Evolutionary conservation across 2,113 vertebrate genomes (phyloP).

Genomic region (Corvus cornix): DNA sequence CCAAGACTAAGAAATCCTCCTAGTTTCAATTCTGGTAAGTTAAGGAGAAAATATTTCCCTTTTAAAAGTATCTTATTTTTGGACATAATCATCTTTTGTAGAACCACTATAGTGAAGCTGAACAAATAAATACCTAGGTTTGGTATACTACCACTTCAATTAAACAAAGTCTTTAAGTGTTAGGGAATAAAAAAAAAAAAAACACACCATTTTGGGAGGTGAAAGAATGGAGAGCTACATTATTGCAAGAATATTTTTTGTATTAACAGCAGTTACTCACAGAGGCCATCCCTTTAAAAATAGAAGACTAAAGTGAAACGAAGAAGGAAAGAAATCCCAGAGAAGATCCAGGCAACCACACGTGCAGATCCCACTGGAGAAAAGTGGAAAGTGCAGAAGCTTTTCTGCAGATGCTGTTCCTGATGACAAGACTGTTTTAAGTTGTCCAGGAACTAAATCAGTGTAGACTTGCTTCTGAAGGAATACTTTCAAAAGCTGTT

Average conservation of each 20-base stretch:
- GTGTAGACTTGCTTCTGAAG: background rate
- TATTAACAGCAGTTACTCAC: background rate
- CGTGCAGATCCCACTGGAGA: background rate
- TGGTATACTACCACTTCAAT: background rate
- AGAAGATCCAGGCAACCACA: background rate
- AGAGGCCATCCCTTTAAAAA: background rate
- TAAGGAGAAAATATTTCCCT: background rate
- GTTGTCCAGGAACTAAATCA: background rate
- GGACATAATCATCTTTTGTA: background rate
- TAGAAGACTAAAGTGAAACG: background rate
- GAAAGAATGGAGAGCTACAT: background rate
- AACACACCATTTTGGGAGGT: background rate
- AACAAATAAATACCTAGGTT: background rate
- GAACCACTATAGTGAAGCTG: background rate
- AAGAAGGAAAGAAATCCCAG: background rate
- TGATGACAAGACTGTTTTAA: background rate
- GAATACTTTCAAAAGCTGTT: background rate
- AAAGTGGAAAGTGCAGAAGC: background rate
- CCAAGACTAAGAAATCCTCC: background rate
- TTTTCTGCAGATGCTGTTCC: background rate
- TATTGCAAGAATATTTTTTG: background rate
- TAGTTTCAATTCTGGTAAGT: background rate
- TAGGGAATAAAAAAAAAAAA: background rate
- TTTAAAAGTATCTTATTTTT: background rate
- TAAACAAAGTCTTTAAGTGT: background rate